Percentiles rank a stretch among this genome's conserved stretches.
phyloP scores from a whole-genome alignment of 2,113 vertebrate genomes.

The Sander lucioperca region DNA sequence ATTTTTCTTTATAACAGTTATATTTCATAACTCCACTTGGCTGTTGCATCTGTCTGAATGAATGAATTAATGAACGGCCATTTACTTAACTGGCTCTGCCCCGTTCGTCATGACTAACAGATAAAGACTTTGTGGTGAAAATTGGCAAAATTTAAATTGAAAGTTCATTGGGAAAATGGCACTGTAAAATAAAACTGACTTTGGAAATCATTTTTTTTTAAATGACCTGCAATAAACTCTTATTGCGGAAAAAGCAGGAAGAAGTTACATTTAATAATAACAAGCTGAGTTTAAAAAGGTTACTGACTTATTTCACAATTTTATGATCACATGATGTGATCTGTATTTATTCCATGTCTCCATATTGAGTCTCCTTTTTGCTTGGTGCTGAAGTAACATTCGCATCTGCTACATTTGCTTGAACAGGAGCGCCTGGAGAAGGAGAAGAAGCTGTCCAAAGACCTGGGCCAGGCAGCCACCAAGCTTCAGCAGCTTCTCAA shows the following conservation, averaged over 20 bases:
- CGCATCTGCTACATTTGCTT: not conserved
- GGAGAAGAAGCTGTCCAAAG: conserved; percentile 93
- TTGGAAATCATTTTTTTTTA: too few species aligned
- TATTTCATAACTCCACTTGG: not conserved
- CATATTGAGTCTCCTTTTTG: not conserved
- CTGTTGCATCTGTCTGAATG: not conserved
- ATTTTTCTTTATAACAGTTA: not conserved
- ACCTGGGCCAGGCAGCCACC: conserved; percentile 90
- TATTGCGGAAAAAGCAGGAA: not conserved
- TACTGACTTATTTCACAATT: not conserved
- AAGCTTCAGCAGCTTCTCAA: conserved; percentile 94
- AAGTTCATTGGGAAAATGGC: not conserved
- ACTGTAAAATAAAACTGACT: not conserved
- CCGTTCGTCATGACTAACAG: not conserved
- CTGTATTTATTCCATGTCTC: not conserved
- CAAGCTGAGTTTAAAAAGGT: not conserved
- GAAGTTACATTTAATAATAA: too few species aligned
- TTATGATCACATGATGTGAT: not conserved
- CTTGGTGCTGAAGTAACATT: not conserved
- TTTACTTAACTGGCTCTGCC: not conserved
- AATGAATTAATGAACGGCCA: too few species aligned
- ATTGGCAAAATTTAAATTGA: not conserved
- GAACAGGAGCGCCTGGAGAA: conserved; percentile 92
- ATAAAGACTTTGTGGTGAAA: not conserved
- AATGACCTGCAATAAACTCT: not conserved